phyloP scores from a whole-genome alignment of 1,140 invertebrate species.

The Zaprionus camerounensis region DNA sequence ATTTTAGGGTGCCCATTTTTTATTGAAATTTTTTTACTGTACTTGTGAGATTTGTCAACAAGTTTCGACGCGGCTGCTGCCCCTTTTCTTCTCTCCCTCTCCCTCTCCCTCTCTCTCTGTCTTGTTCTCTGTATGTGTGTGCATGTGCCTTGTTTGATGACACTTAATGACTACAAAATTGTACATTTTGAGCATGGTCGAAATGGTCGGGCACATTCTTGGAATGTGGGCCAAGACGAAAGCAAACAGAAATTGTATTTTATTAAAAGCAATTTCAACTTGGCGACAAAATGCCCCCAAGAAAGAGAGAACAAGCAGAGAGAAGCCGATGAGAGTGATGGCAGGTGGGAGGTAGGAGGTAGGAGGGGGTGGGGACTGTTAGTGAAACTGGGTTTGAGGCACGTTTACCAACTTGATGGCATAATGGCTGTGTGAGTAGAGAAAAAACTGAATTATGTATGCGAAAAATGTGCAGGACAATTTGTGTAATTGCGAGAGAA shows the following conservation, averaged over 20 bases:
- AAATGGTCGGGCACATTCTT: conserved; percentile 42
- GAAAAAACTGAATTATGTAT: conserved; percentile 46
- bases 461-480: conserved; percentile 40
- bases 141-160: conserved; percentile 40
- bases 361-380: neutral
- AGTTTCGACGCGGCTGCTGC: neutral
- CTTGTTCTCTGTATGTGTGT: conserved; percentile 11
- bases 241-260: conserved; percentile 75
- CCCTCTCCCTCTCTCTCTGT: neutral
- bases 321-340: neutral
- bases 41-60: conserved; percentile 9
- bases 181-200: conserved; percentile 44
- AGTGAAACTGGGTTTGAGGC: conserved; percentile 43
- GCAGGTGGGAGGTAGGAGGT: neutral
- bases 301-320: neutral
- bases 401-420: conserved; percentile 25
- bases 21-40: conserved; percentile 66
- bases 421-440: neutral
- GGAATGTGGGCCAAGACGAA: conserved; percentile 54
- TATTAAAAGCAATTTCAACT: conserved; percentile 79
- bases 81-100: neutral
- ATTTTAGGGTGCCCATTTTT: conserved; percentile 31
- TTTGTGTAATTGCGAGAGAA: conserved; percentile 45
- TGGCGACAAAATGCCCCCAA: conserved; percentile 68
- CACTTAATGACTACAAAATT: conserved; percentile 77